Evolutionary conservation across 2,113 vertebrate species (phyloP).

Genomic region (Paratilapia polleni): DNA sequence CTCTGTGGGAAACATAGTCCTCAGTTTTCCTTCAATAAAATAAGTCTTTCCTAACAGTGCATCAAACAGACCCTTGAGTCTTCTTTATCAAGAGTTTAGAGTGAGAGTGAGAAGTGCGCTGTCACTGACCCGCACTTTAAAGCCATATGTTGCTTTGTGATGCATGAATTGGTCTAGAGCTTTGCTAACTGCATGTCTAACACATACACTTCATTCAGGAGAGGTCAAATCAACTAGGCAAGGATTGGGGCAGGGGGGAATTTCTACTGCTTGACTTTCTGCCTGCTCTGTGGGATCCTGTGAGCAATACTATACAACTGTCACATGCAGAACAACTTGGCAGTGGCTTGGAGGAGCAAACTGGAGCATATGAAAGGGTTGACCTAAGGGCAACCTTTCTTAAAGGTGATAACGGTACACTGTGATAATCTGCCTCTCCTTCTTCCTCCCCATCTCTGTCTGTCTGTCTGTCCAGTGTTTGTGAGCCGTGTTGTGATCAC

Average conservation of each 20-base stretch:
- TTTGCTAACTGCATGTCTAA: conserved; percentile 68
- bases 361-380: conserved; percentile 14
- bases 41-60: conserved; percentile 60
- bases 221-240: conserved; percentile 25
- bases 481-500: conserved; percentile 94
- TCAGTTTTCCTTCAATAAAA: conserved; percentile 72
- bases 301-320: conserved; percentile 49
- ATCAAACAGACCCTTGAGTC: conserved; percentile 69
- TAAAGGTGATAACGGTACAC: conserved; percentile 32
- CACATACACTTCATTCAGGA: conserved; percentile 28
- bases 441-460: conserved; percentile 61
- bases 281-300: conserved; percentile 46
- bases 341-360: conserved; percentile 23
- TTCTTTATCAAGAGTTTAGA: conserved; percentile 62
- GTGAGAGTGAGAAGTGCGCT: conserved; percentile 23
- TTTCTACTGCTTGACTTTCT: conserved; percentile 42
- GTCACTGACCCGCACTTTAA: conserved; percentile 15
- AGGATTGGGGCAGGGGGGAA: conserved; percentile 21
- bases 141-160: conserved; percentile 33
- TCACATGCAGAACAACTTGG: conserved; percentile 35
- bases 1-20: conserved; percentile 47
- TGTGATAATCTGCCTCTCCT: conserved; percentile 55
- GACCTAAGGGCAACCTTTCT: conserved; percentile 32
- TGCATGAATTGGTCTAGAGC: conserved; percentile 46
- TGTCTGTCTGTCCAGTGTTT: conserved; percentile 85